Conservation (phyloP, 1,140 invertebrate genomes). For the Xylocopa sonorina region DNA sequence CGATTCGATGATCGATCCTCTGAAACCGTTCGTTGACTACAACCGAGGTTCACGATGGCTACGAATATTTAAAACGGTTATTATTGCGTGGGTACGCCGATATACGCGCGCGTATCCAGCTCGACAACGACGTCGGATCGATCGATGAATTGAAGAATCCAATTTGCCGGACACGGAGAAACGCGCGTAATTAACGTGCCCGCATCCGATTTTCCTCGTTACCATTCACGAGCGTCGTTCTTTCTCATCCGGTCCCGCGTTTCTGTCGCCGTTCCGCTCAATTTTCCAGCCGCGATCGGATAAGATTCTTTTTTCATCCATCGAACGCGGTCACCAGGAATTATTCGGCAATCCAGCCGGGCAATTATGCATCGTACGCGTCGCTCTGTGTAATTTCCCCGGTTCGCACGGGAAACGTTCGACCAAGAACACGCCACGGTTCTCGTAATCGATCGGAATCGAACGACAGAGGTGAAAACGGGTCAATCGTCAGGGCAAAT, state of each 20-base stretch:
- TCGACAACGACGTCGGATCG: neutral
- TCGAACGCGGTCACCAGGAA: neutral
- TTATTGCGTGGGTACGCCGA: neutral
- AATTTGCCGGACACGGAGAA: conserved; percentile 12
- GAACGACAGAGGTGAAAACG: neutral
- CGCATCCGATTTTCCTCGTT: conserved; percentile 4
- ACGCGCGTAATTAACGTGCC: neutral
- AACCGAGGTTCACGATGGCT: neutral
- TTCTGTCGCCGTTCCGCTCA: no score
- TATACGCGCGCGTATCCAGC: neutral
- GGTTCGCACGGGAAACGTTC: neutral
- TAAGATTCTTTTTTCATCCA: neutral
- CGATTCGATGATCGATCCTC: conserved; percentile 20
- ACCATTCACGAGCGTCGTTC: neutral
- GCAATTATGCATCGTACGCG: neutral
- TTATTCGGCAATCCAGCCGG: neutral
- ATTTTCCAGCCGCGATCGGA: neutral
- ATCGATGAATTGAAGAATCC: conserved; percentile 17
- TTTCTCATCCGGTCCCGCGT: no score
- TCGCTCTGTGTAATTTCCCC: neutral
- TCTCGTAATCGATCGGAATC: neutral
- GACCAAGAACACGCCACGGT: neutral
- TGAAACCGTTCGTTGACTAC: neutral
- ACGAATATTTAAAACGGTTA: conserved; percentile 19
- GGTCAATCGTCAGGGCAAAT: neutral